These are phyloP conservation scores for Watsonalla binaria DNA, from an alignment of 2,888 invertebrate genomes.

Conservation along the genomic window DNA sequence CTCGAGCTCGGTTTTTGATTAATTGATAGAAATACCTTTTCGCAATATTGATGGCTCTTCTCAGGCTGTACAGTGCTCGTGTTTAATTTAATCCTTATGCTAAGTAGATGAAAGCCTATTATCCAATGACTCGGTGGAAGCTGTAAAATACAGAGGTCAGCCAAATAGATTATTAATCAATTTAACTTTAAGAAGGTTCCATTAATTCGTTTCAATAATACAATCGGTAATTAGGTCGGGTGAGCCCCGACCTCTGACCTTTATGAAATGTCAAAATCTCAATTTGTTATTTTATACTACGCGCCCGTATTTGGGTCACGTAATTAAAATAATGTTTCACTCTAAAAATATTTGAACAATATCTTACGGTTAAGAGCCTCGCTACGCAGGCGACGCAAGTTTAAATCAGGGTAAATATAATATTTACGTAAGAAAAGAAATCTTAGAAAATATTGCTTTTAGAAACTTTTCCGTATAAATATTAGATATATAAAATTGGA, in stretches of 20 bases:
- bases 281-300: too few relatives aligned
- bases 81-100: background rate
- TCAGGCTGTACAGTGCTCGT: conserved; percentile 8
- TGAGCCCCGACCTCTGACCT: background rate
- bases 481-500: too few relatives aligned
- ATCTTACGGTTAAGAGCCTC: too few relatives aligned
- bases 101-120: conserved; percentile 1
- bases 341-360: too few relatives aligned
- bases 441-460: too few relatives aligned
- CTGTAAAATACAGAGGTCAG: conserved; percentile 12
- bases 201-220: conserved; percentile 38
- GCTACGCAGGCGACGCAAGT: too few relatives aligned
- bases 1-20: conserved; percentile 40
- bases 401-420: too few relatives aligned
- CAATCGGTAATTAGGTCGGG: conserved; percentile 18
- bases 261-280: too few relatives aligned
- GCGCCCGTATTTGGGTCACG: too few relatives aligned
- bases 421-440: too few relatives aligned
- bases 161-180: conserved; percentile 46
- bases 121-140: background rate
- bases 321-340: too few relatives aligned
- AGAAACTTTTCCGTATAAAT: too few relatives aligned
- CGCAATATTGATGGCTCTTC: conserved; percentile 32
- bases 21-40: conserved; percentile 43
- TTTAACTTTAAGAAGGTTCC: conserved; percentile 44